Percentiles rank a stretch among this genome's conserved stretches.
phyloP scores from a whole-genome alignment of 2,888 invertebrate genomes.

The Philhelius pedissequus region DNA sequence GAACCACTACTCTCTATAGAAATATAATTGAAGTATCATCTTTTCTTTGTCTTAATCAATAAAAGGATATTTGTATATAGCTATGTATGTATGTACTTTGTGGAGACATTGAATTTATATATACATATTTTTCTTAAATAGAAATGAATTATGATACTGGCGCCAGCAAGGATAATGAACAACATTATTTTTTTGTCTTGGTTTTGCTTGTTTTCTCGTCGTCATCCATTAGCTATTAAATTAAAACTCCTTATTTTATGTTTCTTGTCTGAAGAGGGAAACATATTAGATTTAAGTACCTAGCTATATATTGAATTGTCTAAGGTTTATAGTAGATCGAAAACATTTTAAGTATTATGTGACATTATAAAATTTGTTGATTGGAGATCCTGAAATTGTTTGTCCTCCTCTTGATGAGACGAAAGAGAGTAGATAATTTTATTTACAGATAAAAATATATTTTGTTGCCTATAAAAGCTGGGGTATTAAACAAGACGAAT shows the following conservation, averaged over 20 bases:
- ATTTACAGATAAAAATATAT: too few relatives aligned
- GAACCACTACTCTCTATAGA: neutral
- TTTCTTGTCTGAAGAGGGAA: neutral
- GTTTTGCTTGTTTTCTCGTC: neutral
- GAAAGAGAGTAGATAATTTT: too few relatives aligned
- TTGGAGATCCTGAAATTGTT: too few relatives aligned
- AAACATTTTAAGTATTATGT: too few relatives aligned
- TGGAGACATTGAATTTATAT: neutral
- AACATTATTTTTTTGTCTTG: neutral
- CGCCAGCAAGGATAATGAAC: slow-evolving; percentile 50
- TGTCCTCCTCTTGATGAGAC: too few relatives aligned
- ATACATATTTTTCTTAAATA: too few relatives aligned
- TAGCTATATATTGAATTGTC: slow-evolving; percentile 15
- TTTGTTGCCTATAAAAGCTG: too few relatives aligned
- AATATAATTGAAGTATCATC: slow-evolving; percentile 10
- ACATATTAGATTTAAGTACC: slow-evolving; percentile 2
- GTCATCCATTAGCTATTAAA: slow-evolving; percentile 31
- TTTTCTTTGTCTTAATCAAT: slow-evolving; percentile 24
- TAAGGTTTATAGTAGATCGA: too few relatives aligned
- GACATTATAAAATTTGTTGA: too few relatives aligned
- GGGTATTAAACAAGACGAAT: too few relatives aligned
- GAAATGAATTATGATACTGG: slow-evolving; percentile 37
- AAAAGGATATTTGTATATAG: neutral
- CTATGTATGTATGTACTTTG: neutral
- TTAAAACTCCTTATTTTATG: slow-evolving; percentile 8